phyloP scores from a whole-genome alignment of 2,888 invertebrate genomes.

The Mylabris sibirica region DNA sequence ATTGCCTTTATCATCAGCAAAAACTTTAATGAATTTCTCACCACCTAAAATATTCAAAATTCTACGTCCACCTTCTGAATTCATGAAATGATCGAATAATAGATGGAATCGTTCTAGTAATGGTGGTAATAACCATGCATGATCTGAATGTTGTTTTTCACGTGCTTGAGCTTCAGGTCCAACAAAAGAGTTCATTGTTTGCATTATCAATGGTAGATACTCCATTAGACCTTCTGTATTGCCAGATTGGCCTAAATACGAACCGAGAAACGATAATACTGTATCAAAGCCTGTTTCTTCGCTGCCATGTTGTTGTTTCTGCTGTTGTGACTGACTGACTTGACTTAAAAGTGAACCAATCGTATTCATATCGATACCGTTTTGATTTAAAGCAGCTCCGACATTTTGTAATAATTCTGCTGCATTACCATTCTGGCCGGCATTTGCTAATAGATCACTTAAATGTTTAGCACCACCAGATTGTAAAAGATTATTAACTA shows the following conservation, averaged over 20 bases:
- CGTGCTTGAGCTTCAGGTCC: conserved; percentile 69
- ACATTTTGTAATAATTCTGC: conserved; percentile 43
- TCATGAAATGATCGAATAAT: conserved; percentile 80
- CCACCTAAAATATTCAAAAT: conserved; percentile 78
- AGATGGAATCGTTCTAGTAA: conserved; percentile 73
- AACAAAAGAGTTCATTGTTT: conserved; percentile 68
- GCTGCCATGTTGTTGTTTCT: conserved; percentile 14
- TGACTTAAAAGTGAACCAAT: conserved; percentile 67
- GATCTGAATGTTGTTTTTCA: conserved; percentile 72
- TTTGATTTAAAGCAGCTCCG: conserved; percentile 33
- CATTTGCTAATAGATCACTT: conserved; percentile 41
- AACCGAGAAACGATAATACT: conserved; percentile 38
- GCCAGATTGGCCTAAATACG: conserved; percentile 35
- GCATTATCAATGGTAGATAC: conserved; percentile 73
- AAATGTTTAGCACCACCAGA: conserved; percentile 69
- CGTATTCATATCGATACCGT: conserved; percentile 67
- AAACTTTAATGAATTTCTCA: conserved; percentile 72
- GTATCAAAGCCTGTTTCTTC: conserved; percentile 32
- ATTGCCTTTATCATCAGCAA: conserved; percentile 74
- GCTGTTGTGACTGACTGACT: conserved; percentile 49
- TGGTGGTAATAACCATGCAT: conserved; percentile 77
- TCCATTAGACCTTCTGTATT: conserved; percentile 55
- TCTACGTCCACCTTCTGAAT: conserved; percentile 78
- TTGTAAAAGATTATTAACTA: conserved; percentile 74
- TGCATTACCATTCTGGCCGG: conserved; percentile 38